Base-by-base conservation (phyloP, 2,797 vertebrate genomes). In the Valencia hispanica region DNA sequence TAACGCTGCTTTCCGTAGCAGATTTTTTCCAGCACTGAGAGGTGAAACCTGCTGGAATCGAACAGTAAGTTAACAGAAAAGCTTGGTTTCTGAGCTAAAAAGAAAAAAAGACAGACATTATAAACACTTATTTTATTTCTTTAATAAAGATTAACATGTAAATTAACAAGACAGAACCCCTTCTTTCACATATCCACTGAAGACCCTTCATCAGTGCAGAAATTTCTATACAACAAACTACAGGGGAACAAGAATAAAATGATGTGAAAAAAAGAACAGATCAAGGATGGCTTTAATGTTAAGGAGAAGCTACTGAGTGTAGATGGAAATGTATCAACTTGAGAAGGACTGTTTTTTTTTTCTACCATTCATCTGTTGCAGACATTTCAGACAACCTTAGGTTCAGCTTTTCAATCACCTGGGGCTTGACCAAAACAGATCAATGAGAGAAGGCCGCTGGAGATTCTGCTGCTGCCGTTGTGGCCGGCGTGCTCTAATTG, bases 111-210 rank as follows among this genome's bases (percentile, higher is more conserved):
- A 73, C 5, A 25, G 30, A 82, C 77, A 88, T 87, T 87, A 73
- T 83, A 84, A 91, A 84, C 70, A 39, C n/a, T 55, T 75, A 5
- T n/a, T 76, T 70, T 70, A 70, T 88, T 90, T 88, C 79, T 70
- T 85, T 90, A 88, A 91, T 14, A 87, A 94, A 93, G 91, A 86
- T 72, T 63, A 70, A 72, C 68, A 83, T 74, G 70, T 80, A 81
- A 88, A 85, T 83, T 66, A 55, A 80, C 80, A 76, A 83, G 70
- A 66, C 48, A 47, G 86, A 66, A 80, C 34, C 27, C 53, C 57
- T 61, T 71, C 39, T 79, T 39, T 34, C 75, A 77, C 53, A 69
- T 74, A 79, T 0, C 25, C 72, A 65, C 34, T 39, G 22, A 74
- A 27, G 8, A 48, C 45, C 32, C 76, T 71, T 55, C 75, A 74